phyloP scores from a whole-genome alignment of 1,140 invertebrate genomes.

The Rhynchophorus ferrugineus region DNA sequence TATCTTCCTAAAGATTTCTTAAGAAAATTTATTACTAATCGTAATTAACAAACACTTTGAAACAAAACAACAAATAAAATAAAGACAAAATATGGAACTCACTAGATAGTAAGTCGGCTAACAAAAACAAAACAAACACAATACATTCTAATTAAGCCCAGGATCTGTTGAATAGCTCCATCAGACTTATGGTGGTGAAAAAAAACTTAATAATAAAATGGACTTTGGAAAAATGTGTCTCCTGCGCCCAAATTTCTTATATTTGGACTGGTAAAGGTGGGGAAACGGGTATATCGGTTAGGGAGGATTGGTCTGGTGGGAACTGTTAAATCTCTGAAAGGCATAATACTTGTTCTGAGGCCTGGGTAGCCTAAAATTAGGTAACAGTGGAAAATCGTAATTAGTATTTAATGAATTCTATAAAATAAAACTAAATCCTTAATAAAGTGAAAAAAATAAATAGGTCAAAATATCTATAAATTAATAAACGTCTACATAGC shows the following conservation, averaged over 20 bases:
- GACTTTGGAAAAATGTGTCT: slow-evolving; percentile 29
- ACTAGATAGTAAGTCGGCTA: too few relatives aligned
- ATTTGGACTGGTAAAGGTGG: slow-evolving; percentile 18
- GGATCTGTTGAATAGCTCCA: too few relatives aligned
- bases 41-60: too few relatives aligned
- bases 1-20: too few relatives aligned
- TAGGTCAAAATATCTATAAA: neutral
- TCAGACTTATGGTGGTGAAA: too few relatives aligned
- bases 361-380: slow-evolving; percentile 21
- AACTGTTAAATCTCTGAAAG: slow-evolving; percentile 29
- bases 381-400: slow-evolving; percentile 2
- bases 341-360: slow-evolving; percentile 26
- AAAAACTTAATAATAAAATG: slow-evolving; percentile 31
- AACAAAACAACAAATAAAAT: too few relatives aligned
- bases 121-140: too few relatives aligned
- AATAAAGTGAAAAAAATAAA: slow-evolving; percentile 1
- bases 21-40: too few relatives aligned
- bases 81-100: too few relatives aligned
- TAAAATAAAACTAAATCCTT: neutral
- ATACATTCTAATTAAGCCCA: too few relatives aligned
- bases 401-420: neutral
- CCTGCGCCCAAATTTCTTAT: slow-evolving; percentile 32
- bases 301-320: slow-evolving; percentile 28
- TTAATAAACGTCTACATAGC: neutral
- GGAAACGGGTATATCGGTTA: slow-evolving; percentile 26